Evolutionary conservation across 2,797 vertebrate species (phyloP).

Genomic region (Spondyliosoma cantharus): DNA sequence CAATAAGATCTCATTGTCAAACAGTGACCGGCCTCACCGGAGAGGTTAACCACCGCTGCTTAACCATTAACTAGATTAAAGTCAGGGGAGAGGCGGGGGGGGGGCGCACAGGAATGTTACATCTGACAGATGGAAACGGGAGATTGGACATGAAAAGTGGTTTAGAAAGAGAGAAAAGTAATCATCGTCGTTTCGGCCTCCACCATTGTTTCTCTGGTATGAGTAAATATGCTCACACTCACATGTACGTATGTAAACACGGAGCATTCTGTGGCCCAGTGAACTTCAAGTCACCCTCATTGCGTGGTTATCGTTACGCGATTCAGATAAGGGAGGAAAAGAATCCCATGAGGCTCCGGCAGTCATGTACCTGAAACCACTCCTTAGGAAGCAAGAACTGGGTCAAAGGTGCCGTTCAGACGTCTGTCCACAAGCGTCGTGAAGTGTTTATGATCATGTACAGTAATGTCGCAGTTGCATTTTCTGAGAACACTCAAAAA

Average conservation of each 20-base stretch:
- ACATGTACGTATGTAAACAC: slow-evolving; percentile 17
- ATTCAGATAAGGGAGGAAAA: slow-evolving; percentile 57
- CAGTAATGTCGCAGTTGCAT: background rate
- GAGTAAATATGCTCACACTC: slow-evolving; percentile 38
- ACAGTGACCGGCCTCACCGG: slow-evolving; percentile 72
- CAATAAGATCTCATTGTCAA: slow-evolving; percentile 80
- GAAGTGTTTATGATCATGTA: background rate
- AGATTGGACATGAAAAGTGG: slow-evolving; percentile 58
- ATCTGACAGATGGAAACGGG: slow-evolving; percentile 51
- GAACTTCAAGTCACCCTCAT: slow-evolving; percentile 69
- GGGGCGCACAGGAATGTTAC: slow-evolving; percentile 57
- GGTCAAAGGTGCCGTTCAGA: slow-evolving; percentile 25
- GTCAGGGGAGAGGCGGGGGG: slow-evolving; percentile 9
- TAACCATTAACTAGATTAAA: slow-evolving; percentile 85
- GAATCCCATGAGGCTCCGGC: slow-evolving; percentile 13
- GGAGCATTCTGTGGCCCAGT: slow-evolving; percentile 34
- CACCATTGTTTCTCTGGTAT: slow-evolving; percentile 22
- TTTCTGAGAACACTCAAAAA: background rate
- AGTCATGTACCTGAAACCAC: slow-evolving; percentile 41
- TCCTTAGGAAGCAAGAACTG: slow-evolving; percentile 25
- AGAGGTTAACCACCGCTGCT: slow-evolving; percentile 77
- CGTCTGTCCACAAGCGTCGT: background rate
- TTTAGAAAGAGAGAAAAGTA: slow-evolving; percentile 35
- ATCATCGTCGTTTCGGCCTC: slow-evolving; percentile 13
- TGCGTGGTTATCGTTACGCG: slow-evolving; percentile 52